Evolutionary conservation across 2,888 invertebrate species (phyloP), one percentile per base, ranked within the genome.

Genomic region (Diabrotica balteata): DNA sequence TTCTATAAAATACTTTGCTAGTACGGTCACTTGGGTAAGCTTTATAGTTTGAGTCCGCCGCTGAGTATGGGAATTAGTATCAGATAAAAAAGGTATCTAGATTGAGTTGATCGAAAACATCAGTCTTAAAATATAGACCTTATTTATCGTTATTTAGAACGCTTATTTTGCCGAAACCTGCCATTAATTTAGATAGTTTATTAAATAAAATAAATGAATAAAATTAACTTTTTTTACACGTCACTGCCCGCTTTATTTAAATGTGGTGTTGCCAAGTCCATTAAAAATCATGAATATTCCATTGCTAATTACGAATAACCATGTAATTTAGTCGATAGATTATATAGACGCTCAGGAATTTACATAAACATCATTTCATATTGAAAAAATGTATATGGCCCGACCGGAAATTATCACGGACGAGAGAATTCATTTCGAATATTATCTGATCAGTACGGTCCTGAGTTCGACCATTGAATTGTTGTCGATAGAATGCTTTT

Each of bases 281-380:
- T 72, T 71, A 67, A 72, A 72, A 71, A 69, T 71, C 70, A 72
- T 72, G 72, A 72, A 72, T 72, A 72, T 72, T 72, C 72, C 69
- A 68, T 65, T 63, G 55, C 69, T 69, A 71, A 72, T 72, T 71
- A 66, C 70, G 63, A 65, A 72, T 60, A 68, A 71, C 63, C 69
- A 69, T 72, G 72, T 72, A 72, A 72, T 72, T 72, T 69, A 51
- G 63, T 49, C 70, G 67, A 72, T 72, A 71, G 69, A 64, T 72
- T 68, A 68, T 72, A 71, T 69, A 67, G 68, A 70, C 57, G 65
- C 70, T 67, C 60, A 49, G 47, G 51, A 55, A 72, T 72, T 72
- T 69, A 59, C 72, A 72, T 72, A 70, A 66, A 57, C 63, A 66
- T 63, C 66, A 63, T 71, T 71, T 69, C 65, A 57, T 66, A 71